Conservation (phyloP, 2,888 invertebrate genomes). For the Drosophila flavopinicola region DNA sequence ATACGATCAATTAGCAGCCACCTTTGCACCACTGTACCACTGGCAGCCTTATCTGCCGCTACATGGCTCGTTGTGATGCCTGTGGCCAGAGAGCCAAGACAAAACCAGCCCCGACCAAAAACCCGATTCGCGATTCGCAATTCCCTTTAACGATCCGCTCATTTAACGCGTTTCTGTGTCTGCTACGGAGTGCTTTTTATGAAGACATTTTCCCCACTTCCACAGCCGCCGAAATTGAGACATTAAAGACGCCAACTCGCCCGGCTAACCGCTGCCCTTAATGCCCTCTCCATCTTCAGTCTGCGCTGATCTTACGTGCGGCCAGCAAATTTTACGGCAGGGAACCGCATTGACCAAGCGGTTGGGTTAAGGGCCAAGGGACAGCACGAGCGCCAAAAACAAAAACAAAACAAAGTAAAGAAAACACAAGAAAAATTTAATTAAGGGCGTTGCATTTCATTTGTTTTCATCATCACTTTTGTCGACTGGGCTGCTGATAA, state of each 20-base stretch:
- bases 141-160: slow-evolving; percentile 76
- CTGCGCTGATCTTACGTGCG: slow-evolving; percentile 32
- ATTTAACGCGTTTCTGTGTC: slow-evolving; percentile 74
- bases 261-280: neutral
- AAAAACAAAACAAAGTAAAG: neutral
- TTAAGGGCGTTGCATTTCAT: slow-evolving; percentile 76
- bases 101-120: slow-evolving; percentile 34
- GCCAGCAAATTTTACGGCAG: slow-evolving; percentile 21
- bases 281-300: neutral
- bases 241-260: slow-evolving; percentile 72
- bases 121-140: slow-evolving; percentile 48
- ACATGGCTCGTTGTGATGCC: slow-evolving; percentile 10
- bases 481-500: slow-evolving; percentile 53
- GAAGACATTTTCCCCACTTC: slow-evolving; percentile 69
- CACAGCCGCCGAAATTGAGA: slow-evolving; percentile 76
- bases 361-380: neutral
- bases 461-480: slow-evolving; percentile 65
- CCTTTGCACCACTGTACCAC: slow-evolving; percentile 30
- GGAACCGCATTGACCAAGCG: slow-evolving; percentile 6
- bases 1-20: neutral
- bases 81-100: slow-evolving; percentile 24
- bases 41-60: neutral
- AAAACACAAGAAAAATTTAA: slow-evolving; percentile 57
- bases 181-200: slow-evolving; percentile 62
- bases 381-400: slow-evolving; percentile 33